These are phyloP conservation scores for Muntiacus muntjak DNA, from an alignment of 2,113 vertebrate species.

Conservation along the genomic window DNA sequence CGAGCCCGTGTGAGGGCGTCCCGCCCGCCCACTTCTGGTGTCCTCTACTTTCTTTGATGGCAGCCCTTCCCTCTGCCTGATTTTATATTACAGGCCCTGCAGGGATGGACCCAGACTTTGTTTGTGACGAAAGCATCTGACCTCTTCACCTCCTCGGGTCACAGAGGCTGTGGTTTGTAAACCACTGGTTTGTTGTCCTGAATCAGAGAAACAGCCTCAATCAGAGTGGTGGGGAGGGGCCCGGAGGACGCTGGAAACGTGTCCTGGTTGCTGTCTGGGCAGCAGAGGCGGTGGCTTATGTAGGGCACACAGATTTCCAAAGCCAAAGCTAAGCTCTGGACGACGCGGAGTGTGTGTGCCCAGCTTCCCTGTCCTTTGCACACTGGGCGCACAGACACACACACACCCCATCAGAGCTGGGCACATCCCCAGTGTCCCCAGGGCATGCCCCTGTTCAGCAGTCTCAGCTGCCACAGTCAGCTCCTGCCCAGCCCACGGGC, in stretches of 20 bases:
- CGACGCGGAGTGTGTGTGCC: accelerated
- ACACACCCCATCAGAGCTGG: neutral
- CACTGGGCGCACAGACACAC: accelerated
- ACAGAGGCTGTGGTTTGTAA: neutral
- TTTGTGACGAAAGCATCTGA: neutral
- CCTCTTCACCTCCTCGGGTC: neutral
- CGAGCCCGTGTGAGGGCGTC: accelerated
- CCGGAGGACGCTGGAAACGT: accelerated
- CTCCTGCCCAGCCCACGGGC: accelerated
- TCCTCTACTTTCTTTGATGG: neutral
- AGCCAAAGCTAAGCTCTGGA: neutral
- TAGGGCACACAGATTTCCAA: accelerated
- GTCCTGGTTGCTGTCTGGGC: neutral
- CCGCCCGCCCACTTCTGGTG: accelerated
- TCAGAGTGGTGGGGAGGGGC: neutral
- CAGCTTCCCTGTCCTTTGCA: neutral
- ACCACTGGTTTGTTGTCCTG: accelerated
- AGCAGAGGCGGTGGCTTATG: accelerated
- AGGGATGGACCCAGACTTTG: neutral
- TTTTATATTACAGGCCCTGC: accelerated
- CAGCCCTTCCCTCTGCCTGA: neutral
- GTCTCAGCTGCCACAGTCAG: accelerated
- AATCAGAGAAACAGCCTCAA: neutral
- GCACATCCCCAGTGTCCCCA: neutral
- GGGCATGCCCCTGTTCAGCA: accelerated